Conservation (phyloP, 2,888 invertebrate species). For the Polylopha cassiicola region DNA sequence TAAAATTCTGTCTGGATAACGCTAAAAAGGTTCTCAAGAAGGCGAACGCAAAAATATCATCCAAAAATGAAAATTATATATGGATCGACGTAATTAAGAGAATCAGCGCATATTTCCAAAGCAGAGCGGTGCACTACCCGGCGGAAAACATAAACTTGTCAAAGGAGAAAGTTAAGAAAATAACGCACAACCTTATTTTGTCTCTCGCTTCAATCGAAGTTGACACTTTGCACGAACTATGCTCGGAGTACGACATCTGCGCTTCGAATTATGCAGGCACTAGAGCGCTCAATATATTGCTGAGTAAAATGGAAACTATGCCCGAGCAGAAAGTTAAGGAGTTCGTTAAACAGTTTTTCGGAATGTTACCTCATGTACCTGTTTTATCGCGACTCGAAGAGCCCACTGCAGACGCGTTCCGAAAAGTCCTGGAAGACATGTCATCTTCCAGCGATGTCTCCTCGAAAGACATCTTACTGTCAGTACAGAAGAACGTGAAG, state of each 20-base stretch:
- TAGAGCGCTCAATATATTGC: conserved; percentile 36
- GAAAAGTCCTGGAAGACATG: conserved; percentile 3
- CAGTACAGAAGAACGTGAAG: too few relatives aligned
- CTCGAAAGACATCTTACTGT: too few relatives aligned
- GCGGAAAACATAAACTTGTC: conserved; percentile 32
- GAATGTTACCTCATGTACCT: conserved; percentile 23
- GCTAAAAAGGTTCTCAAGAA: conserved; percentile 38
- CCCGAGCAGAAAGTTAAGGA: conserved; percentile 34
- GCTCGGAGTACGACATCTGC: conserved; percentile 44
- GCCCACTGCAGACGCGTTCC: not conserved
- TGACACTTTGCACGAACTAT: conserved; percentile 43
- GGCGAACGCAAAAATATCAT: conserved; percentile 31
- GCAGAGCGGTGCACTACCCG: conserved; percentile 33
- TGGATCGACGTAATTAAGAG: conserved; percentile 51
- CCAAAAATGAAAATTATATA: conserved; percentile 31
- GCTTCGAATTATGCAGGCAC: conserved; percentile 39
- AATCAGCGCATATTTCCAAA: conserved; percentile 47
- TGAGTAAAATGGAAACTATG: conserved; percentile 34
- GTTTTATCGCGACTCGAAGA: not conserved
- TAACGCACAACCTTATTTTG: conserved; percentile 41
- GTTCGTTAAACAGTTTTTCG: conserved; percentile 37
- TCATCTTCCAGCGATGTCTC: too few relatives aligned
- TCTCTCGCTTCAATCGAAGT: conserved; percentile 42
- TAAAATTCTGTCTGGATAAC: conserved; percentile 34
- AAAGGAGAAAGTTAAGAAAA: conserved; percentile 26